Base-by-base conservation (phyloP, 2,113 vertebrate species). In the Brachypodius melanocephalos region DNA sequence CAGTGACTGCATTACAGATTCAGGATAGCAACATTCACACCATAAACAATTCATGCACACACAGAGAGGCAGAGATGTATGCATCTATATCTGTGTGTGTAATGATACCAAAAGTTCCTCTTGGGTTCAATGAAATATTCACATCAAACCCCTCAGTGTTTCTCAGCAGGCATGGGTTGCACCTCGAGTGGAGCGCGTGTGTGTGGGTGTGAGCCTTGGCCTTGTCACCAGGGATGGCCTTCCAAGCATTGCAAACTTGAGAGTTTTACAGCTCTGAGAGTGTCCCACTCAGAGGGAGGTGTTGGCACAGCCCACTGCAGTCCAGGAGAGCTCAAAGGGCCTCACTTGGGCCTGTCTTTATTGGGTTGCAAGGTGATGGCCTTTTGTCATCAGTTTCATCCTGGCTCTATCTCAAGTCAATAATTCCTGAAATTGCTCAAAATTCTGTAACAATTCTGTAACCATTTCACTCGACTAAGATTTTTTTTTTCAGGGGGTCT, bases 211-310 rank as follows among this genome's bases (percentile, higher is more conserved):
- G 22, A 73, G 45, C 36, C 17, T 6, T 5, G 43, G 15, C 10
- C 8, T 66, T 0, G 0, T 9, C 0, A 0, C 9, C 51, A 45
- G 18, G 14, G 12, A 29, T 8, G 8, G 19, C 15, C 17, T 66
- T 38, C n/a, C 68, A 45, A 59, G 17, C 6, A 14, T 5, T 9
- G 43, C 15, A 58, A 25, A 38, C 45, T 28, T 18, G 58, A 8
- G 36, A 22, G 28, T 28, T 67, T 42, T 42, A 24, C 8, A 28
- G 10, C 43, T 81, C 36, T 9, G 32, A 58, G 51, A 58, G 3
- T 9, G 22, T 28, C 76, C 32, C 13, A 14, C 38, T 51, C 51
- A 42, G 17, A 48, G 49, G 12, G 10, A 66, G 10, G 13, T 14
- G 26, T 10, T 45, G 18, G 26, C 59, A 80, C 4, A 38, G 67